A percentile compares a stretch with the other conserved stretches of the same genome.
phyloP scores from a whole-genome alignment of 2,113 vertebrate species.

The Anoplopoma fimbria region DNA sequence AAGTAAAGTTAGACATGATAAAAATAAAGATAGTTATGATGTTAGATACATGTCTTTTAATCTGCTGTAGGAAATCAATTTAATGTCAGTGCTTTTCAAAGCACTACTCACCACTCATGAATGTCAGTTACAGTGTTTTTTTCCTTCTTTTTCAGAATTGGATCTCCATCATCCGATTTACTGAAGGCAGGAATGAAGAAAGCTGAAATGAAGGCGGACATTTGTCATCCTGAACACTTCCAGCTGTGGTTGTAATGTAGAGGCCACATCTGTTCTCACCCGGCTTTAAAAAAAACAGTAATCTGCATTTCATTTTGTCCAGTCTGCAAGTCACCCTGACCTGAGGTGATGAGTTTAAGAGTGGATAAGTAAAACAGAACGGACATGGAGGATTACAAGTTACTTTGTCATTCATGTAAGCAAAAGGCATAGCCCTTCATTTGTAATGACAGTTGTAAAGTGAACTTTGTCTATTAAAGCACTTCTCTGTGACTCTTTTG shows the following conservation, averaged over 20 bases:
- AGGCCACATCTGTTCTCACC: slow-evolving; percentile 47
- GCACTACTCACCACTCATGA: neutral
- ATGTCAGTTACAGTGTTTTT: neutral
- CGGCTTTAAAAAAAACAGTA: slow-evolving; percentile 43
- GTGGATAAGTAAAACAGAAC: slow-evolving; percentile 39
- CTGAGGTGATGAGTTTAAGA: slow-evolving; percentile 38
- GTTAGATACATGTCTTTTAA: neutral
- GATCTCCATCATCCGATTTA: neutral
- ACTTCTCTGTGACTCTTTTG: neutral
- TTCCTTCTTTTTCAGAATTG: neutral
- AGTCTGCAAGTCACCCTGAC: slow-evolving; percentile 25
- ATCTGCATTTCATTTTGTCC: slow-evolving; percentile 51
- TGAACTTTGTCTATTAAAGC: neutral
- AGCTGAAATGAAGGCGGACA: slow-evolving; percentile 15
- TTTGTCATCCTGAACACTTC: slow-evolving; percentile 15
- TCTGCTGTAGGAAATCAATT: neutral
- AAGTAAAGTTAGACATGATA: neutral
- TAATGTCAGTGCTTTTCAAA: neutral
- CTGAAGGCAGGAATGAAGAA: neutral
- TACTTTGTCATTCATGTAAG: slow-evolving; percentile 22
- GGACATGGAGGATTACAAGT: slow-evolving; percentile 54
- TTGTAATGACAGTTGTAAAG: neutral
- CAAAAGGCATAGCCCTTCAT: neutral
- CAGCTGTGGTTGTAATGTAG: slow-evolving; percentile 30
- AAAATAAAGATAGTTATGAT: neutral